Evolutionary conservation across 2,113 vertebrate genomes (phyloP).

Genomic region (Talpa occidentalis): DNA sequence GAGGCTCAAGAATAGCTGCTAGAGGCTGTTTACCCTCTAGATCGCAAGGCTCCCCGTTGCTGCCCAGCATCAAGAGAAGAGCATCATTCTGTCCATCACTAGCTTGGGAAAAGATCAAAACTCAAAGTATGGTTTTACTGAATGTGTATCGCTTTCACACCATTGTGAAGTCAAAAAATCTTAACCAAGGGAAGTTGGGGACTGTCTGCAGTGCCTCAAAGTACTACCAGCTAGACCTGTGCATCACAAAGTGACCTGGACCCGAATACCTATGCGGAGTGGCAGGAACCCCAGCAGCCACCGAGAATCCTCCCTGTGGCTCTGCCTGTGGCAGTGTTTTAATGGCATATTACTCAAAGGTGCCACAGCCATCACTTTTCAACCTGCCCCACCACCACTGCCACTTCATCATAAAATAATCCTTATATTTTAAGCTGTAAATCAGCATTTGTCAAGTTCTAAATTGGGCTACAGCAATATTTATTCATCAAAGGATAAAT

Average conservation of each 20-base stretch:
- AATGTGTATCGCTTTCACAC: not conserved
- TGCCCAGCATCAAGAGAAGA: not conserved
- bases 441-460: slow-evolving; percentile 83
- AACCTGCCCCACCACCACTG: slow-evolving; percentile 49
- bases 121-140: not conserved
- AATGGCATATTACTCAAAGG: slow-evolving; percentile 59
- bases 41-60: not conserved
- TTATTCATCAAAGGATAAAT: slow-evolving; percentile 85
- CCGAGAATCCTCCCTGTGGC: not conserved
- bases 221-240: not conserved
- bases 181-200: not conserved
- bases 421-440: slow-evolving; percentile 81
- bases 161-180: not conserved
- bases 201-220: not conserved
- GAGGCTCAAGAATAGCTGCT: not conserved
- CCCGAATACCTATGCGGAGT: not conserved
- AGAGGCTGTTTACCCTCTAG: not conserved
- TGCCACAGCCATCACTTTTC: slow-evolving; percentile 72
- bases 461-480: slow-evolving; percentile 84
- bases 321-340: slow-evolving; percentile 71
- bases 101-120: not conserved
- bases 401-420: slow-evolving; percentile 76
- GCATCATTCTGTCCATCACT: not conserved
- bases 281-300: not conserved
- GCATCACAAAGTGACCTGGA: not conserved